phyloP scores from a whole-genome alignment of 1,140 invertebrate species.

The Brachionus asplanchnoidis region DNA sequence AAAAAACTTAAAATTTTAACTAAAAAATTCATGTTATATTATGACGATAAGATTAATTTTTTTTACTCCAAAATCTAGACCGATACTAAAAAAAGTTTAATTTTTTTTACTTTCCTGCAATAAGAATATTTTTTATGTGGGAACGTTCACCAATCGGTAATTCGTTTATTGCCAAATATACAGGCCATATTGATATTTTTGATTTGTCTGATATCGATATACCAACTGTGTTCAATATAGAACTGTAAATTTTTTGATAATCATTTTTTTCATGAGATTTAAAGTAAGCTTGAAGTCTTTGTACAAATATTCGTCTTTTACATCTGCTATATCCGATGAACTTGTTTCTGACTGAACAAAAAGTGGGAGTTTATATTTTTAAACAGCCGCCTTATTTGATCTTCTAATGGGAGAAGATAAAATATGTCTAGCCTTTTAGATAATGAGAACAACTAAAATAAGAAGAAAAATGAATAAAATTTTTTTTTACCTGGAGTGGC shows the following conservation, averaged over 20 bases:
- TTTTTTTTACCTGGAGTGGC: too few relatives aligned
- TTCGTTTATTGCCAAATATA: background rate
- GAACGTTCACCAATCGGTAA: background rate
- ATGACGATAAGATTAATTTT: background rate
- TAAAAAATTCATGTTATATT: background rate
- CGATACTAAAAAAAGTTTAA: background rate
- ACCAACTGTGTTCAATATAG: background rate
- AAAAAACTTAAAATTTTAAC: background rate
- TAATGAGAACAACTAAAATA: too few relatives aligned
- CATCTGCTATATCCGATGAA: background rate
- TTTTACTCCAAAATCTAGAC: background rate
- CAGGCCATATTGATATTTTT: background rate
- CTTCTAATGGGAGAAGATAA: too few relatives aligned
- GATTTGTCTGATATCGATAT: background rate
- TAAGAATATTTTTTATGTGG: background rate
- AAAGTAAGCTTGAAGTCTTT: background rate
- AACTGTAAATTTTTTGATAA: background rate
- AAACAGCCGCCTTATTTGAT: too few relatives aligned
- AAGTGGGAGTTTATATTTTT: too few relatives aligned
- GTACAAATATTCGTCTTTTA: background rate
- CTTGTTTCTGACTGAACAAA: too few relatives aligned
- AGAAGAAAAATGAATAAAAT: too few relatives aligned
- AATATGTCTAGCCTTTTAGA: too few relatives aligned
- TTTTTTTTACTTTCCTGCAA: background rate
- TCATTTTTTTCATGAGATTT: background rate